Base-by-base conservation (phyloP, 2,113 vertebrate species). In the Mesocricetus auratus region DNA sequence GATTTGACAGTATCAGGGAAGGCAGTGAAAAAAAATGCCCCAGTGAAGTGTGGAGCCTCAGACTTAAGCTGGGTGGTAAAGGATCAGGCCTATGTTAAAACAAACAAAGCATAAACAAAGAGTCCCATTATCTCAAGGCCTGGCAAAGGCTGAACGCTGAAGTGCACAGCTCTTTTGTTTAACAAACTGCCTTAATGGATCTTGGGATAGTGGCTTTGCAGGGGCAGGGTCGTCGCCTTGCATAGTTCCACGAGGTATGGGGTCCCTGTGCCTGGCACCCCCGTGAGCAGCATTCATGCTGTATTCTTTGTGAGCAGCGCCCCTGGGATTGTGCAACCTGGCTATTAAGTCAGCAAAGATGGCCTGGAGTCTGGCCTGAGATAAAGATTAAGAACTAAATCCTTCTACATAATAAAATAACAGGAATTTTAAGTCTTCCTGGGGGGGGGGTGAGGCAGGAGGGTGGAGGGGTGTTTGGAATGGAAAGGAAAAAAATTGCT, bases 391-490 rank as follows among this genome's bases (percentile, higher is more conserved):
- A 96, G 75, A 86, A 77, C 62, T 94, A 98, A 97, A 85, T 95
- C 53, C 90, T 97, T 96, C 87, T 92, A 91, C 95, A 96, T 95
- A 91, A 95, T 94, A 97, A 97, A 97, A 91, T 97, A 93, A 94
- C 88, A 94, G 86, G 94, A 97, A 95, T 97, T 96, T 97, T 89
- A 97, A 96, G 86, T 94, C 94, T 94, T 92, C 31, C 56, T 33
- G 81, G n/a, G 24, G 66, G 36, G 26, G 31, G 13, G 8, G 87
- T 36, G 92, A 81, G 71, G 39, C 58, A 47, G 74, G 45, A 60
- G 71, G 64, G 16, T 86, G 31, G 94, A 93, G 47, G 56, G n/a
- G 26, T 81, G 16, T 17, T 31, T 88, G 24, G 39, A 75, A 86
- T 86, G 60, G 60, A 85, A 42, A 85, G n/a, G 66, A 71, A 50